These are phyloP conservation scores for Nomada fabriciana DNA, from an alignment of 2,888 invertebrate species.

Conservation along the genomic window DNA sequence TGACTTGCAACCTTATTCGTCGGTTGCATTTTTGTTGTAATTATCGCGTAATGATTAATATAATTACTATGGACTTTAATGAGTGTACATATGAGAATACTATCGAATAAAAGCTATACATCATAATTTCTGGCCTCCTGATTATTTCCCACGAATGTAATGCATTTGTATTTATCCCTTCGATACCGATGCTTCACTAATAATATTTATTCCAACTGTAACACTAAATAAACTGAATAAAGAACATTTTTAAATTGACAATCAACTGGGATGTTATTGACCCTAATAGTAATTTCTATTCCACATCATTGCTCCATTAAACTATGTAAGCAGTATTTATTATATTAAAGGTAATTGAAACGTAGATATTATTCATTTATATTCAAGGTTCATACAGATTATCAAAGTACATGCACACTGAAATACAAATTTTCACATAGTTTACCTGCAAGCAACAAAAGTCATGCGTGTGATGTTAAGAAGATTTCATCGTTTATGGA, in stretches of 20 bases:
- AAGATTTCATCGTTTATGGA: no score
- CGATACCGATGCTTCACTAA: no score
- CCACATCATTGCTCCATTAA: no score
- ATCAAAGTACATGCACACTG: no score
- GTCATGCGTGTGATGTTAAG: no score
- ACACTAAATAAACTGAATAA: neutral
- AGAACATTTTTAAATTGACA: neutral
- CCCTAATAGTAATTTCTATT: neutral
- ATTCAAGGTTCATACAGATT: no score
- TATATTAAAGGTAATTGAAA: no score
- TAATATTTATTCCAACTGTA: neutral
- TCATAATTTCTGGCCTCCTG: slow-evolving; percentile 64
- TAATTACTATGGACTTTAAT: slow-evolving; percentile 76
- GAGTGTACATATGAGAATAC: slow-evolving; percentile 81
- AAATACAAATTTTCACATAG: no score
- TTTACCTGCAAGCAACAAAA: no score
- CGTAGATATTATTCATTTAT: no score
- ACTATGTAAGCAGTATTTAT: no score
- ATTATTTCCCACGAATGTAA: slow-evolving; percentile 4
- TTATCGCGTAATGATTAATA: slow-evolving; percentile 80
- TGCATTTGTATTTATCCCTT: neutral
- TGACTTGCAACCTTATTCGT: slow-evolving; percentile 58
- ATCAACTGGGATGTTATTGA: neutral
- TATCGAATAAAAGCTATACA: slow-evolving; percentile 82
- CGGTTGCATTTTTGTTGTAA: slow-evolving; percentile 79